A percentile compares a stretch with the other conserved stretches of the same genome.
These are phyloP conservation scores for Pocota personata DNA, from an alignment of 2,888 invertebrate genomes.

Conservation along the genomic window DNA sequence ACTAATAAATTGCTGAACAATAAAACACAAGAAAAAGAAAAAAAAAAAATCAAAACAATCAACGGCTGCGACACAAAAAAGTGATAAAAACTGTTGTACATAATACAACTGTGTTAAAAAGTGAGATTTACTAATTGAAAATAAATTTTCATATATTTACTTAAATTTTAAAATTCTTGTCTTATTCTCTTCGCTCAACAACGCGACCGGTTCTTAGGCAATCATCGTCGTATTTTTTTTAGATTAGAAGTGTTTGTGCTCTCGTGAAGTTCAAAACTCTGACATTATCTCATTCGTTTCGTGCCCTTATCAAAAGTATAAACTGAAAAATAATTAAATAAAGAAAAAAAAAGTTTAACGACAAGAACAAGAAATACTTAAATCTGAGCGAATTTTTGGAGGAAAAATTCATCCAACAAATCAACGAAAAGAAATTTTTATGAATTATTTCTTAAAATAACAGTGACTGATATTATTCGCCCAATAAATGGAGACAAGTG, in stretches of 20 bases:
- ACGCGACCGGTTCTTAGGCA: conserved; percentile 47
- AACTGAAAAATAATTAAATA: conserved; percentile 15
- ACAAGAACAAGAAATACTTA: too few species aligned
- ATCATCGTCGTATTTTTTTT: conserved; percentile 37
- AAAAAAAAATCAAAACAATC: conserved; percentile 54
- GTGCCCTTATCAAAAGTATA: conserved; percentile 43
- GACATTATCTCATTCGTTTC: conserved; percentile 15
- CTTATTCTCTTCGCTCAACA: conserved; percentile 28
- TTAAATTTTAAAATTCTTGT: conserved; percentile 17
- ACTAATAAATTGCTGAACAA: conserved; percentile 55
- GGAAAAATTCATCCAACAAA: conserved; percentile 8
- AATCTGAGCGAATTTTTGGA: neutral
- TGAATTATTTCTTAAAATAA: conserved; percentile 73
- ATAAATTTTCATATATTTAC: conserved; percentile 36
- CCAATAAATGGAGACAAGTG: conserved; percentile 82
- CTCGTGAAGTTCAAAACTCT: conserved; percentile 66
- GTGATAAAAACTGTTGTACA: conserved; percentile 63
- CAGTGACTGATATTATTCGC: conserved; percentile 57
- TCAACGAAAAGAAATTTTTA: conserved; percentile 61
- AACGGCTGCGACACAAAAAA: conserved; percentile 70
- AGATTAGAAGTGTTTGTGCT: conserved; percentile 70
- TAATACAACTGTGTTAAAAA: conserved; percentile 47
- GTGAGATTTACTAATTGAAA: conserved; percentile 49
- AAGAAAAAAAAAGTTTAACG: neutral
- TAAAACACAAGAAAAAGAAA: conserved; percentile 26